Evolutionary conservation across 2,797 vertebrate species (phyloP).

Genomic region (Parotocinclus haroldoi): DNA sequence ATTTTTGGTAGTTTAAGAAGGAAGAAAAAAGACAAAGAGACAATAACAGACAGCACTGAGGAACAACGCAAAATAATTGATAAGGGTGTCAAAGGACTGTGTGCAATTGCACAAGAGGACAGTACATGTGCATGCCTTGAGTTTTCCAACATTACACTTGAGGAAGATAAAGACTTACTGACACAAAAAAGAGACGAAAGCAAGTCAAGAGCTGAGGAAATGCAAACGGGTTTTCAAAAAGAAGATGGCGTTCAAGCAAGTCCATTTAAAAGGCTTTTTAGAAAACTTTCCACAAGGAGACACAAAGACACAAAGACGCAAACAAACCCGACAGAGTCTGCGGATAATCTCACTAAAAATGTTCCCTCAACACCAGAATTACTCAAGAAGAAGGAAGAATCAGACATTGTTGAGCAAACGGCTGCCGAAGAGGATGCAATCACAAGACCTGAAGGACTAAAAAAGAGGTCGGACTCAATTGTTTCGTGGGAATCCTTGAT

Average conservation of each 20-base stretch:
- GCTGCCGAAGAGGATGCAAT: constrained; percentile 69
- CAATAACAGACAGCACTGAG: constrained; percentile 49
- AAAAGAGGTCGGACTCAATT: constrained; percentile 83
- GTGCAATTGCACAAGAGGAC: constrained; percentile 45
- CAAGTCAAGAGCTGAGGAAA: constrained; percentile 57
- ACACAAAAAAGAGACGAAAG: constrained; percentile 29
- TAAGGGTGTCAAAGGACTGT: constrained; percentile 50
- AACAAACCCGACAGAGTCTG: constrained; percentile 68
- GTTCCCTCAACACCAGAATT: constrained; percentile 62
- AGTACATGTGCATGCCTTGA: constrained; percentile 40
- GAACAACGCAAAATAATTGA: constrained; percentile 42
- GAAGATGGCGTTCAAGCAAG: constrained; percentile 79
- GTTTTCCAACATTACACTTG: constrained; percentile 37
- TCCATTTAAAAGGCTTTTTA: constrained; percentile 86
- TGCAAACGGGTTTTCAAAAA: constrained; percentile 75
- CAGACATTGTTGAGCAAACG: constrained; percentile 69
- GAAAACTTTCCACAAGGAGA: constrained; percentile 80
- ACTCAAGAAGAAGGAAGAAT: constrained; percentile 46
- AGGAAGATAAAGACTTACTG: constrained; percentile 30
- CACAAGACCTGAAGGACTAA: constrained; percentile 75
- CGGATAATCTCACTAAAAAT: constrained; percentile 71
- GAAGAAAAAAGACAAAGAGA: constrained; percentile 79
- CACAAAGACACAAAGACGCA: constrained; percentile 75
- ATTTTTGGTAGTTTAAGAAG: constrained; percentile 83
- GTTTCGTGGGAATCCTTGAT: constrained; percentile 92